These are phyloP conservation scores for Osmoderma eremita DNA, from an alignment of 2,888 invertebrate species.

Conservation along the genomic window DNA sequence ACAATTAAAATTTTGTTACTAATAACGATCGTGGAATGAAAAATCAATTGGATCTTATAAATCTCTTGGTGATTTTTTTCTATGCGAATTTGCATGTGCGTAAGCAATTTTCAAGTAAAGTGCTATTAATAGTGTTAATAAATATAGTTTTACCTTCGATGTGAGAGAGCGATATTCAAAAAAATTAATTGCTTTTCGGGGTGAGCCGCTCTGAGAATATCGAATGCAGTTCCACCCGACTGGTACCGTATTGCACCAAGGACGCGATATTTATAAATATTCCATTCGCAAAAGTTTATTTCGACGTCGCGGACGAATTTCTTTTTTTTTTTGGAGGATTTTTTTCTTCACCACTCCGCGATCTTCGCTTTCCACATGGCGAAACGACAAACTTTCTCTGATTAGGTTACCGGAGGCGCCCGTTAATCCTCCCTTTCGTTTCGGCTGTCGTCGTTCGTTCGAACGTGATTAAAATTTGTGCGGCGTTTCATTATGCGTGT, in stretches of 20 bases:
- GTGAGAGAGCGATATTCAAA: too few relatives aligned
- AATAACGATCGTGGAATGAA: too few relatives aligned
- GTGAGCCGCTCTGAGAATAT: neutral
- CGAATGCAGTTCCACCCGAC: constrained; percentile 10
- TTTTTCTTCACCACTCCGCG: neutral
- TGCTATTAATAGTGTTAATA: too few relatives aligned
- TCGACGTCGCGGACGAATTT: neutral
- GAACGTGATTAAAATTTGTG: constrained; percentile 26
- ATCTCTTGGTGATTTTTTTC: too few relatives aligned
- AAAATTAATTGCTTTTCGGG: too few relatives aligned
- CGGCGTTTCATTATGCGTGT: constrained; percentile 11
- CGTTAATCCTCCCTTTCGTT: neutral
- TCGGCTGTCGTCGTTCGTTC: neutral
- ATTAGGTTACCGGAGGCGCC: neutral
- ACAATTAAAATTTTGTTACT: too few relatives aligned
- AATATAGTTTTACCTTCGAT: too few relatives aligned
- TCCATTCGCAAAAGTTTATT: neutral
- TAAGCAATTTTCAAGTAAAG: too few relatives aligned
- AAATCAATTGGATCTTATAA: too few relatives aligned
- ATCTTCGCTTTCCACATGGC: constrained; percentile 4
- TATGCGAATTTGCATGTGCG: too few relatives aligned
- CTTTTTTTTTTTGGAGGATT: neutral
- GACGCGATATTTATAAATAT: constrained; percentile 14
- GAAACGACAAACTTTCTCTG: constrained; percentile 9
- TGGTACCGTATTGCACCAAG: constrained; percentile 24